A percentile compares a stretch with the other conserved stretches of the same genome.
phyloP scores from a whole-genome alignment of 2,797 vertebrate genomes.

The Anguilla obscura region DNA sequence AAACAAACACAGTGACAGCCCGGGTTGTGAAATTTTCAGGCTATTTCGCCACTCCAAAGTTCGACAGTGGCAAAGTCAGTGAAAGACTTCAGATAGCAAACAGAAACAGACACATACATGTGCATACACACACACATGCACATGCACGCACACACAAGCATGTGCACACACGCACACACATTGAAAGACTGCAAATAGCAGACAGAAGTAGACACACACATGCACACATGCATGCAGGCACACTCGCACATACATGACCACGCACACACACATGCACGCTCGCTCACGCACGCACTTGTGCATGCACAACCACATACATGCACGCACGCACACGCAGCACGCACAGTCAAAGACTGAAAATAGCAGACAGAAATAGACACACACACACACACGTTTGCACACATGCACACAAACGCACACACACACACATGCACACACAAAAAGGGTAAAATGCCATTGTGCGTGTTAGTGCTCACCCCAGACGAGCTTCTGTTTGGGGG shows the following conservation, averaged over 20 bases:
- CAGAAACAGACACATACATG: constrained; percentile 20
- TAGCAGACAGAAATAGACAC: constrained; percentile 49
- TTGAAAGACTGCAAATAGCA: constrained; percentile 66
- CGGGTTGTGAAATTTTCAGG: constrained; percentile 57
- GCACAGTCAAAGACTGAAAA: constrained; percentile 61
- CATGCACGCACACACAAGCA: constrained; percentile 29
- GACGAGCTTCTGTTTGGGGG: too few relatives aligned
- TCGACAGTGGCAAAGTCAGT: constrained; percentile 62
- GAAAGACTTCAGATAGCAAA: constrained; percentile 65
- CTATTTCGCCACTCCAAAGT: constrained; percentile 66
- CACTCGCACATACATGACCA: background rate
- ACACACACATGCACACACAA: background rate
- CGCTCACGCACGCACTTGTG: background rate
- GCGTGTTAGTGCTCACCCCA: too few relatives aligned
- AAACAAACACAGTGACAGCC: constrained; percentile 64
- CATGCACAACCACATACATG: constrained; percentile 9
- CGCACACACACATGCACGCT: background rate
- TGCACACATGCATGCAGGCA: background rate
- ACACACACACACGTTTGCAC: background rate
- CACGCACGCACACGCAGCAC: constrained; percentile 9
- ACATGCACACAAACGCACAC: constrained; percentile 4
- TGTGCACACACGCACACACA: constrained; percentile 28
- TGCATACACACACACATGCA: constrained; percentile 15
- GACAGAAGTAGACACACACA: constrained; percentile 23
- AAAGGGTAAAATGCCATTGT: too few relatives aligned